Evolutionary conservation across 2,888 invertebrate genomes (phyloP).

Genomic region (Labia minor): DNA sequence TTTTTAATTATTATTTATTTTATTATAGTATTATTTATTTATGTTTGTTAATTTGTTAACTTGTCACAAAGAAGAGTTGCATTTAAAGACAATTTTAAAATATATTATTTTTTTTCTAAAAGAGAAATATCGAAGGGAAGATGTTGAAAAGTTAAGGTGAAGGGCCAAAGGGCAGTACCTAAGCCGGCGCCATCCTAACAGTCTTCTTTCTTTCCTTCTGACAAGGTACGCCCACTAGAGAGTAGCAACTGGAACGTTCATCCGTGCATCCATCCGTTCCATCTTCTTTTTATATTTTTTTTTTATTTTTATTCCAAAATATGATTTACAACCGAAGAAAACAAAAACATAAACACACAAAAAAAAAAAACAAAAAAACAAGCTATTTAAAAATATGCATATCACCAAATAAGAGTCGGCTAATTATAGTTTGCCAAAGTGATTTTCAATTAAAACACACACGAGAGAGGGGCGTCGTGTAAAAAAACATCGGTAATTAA

Average conservation of each 20-base stretch:
- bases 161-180: neutral
- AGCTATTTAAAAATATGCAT: neutral
- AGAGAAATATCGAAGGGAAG: too few relatives aligned
- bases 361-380: too few relatives aligned
- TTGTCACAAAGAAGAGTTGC: too few relatives aligned
- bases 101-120: too few relatives aligned
- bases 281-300: neutral
- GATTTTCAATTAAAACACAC: neutral
- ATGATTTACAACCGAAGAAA: neutral
- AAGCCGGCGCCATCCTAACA: neutral
- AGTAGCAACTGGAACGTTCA: neutral
- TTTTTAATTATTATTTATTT: too few relatives aligned
- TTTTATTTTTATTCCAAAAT: neutral
- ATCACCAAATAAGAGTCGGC: neutral
- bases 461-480: neutral
- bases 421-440: constrained; percentile 13
- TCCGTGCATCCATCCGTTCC: neutral
- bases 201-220: neutral
- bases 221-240: neutral
- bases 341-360: too few relatives aligned
- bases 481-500: neutral
- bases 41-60: too few relatives aligned
- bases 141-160: neutral
- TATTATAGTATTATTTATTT: too few relatives aligned
- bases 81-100: too few relatives aligned